These are phyloP conservation scores for Rhopalosiphum padi DNA, from an alignment of 1,140 invertebrate species.

Conservation along the genomic window DNA sequence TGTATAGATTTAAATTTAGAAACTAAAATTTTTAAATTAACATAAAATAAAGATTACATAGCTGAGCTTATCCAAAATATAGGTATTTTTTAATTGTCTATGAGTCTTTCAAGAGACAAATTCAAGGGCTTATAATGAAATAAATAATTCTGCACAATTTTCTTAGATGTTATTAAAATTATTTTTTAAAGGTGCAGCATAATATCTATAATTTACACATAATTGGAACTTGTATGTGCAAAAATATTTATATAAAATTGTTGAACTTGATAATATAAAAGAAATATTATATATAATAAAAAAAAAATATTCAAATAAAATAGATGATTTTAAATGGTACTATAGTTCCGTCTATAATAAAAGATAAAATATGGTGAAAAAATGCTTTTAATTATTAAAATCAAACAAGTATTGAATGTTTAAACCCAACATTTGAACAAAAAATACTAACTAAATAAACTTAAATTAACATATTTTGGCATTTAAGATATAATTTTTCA, in stretches of 20 bases:
- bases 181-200: neutral
- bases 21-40: too few species aligned
- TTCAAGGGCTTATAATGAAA: neutral
- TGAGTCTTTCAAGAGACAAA: neutral
- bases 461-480: neutral
- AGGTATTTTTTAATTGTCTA: neutral
- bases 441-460: neutral
- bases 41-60: too few species aligned
- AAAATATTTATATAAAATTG: neutral
- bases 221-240: neutral
- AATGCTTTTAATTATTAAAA: neutral
- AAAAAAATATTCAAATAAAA: neutral
- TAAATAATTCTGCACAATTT: neutral
- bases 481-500: neutral
- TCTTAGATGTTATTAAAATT: neutral
- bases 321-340: neutral
- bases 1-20: too few species aligned
- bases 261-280: neutral
- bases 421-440: neutral
- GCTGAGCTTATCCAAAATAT: too few species aligned
- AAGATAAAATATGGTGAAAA: neutral
- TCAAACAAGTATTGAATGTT: constrained; percentile 12
- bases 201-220: neutral
- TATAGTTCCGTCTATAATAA: neutral
- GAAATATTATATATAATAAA: neutral